Percentiles rank a stretch among this genome's conserved stretches.
Evolutionary conservation across 1,140 invertebrate species (phyloP).

Genomic region (Agrypnia vestita): DNA sequence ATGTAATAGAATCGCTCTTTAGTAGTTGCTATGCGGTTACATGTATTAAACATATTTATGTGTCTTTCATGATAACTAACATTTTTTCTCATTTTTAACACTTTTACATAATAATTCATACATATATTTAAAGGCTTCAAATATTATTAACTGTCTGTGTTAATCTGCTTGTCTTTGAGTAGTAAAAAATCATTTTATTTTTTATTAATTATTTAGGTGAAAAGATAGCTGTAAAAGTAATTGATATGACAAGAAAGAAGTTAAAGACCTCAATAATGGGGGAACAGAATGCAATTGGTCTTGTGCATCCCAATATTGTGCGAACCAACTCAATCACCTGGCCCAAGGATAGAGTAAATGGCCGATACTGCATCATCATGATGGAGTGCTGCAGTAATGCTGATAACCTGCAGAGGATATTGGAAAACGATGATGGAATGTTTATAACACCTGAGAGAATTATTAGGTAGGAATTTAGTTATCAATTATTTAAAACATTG

Average conservation of each 20-base stretch:
- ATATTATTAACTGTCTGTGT: too few relatives aligned
- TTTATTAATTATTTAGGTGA: constrained; percentile 51
- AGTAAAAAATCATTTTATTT: too few relatives aligned
- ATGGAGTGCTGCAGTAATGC: constrained; percentile 65
- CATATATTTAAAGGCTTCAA: too few relatives aligned
- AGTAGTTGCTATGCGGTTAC: too few relatives aligned
- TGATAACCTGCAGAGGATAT: constrained; percentile 57
- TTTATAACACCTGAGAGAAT: constrained; percentile 3
- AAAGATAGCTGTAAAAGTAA: constrained; percentile 75
- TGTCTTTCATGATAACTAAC: too few relatives aligned
- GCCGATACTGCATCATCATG: constrained; percentile 64
- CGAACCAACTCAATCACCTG: constrained; percentile 66
- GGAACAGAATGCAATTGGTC: constrained; percentile 70
- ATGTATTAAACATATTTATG: too few relatives aligned
- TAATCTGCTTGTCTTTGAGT: too few relatives aligned
- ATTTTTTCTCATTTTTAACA: too few relatives aligned
- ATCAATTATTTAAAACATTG: too few relatives aligned
- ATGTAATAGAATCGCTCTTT: too few relatives aligned
- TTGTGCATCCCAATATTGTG: constrained; percentile 76
- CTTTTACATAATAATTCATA: too few relatives aligned
- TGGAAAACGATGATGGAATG: constrained; percentile 61
- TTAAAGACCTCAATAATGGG: constrained; percentile 66
- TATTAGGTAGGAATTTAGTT: too few relatives aligned
- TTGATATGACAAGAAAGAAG: constrained; percentile 65
- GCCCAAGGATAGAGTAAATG: constrained; percentile 62